Evolutionary conservation across 2,113 vertebrate genomes (phyloP).

Genomic region (Sardina pilchardus): DNA sequence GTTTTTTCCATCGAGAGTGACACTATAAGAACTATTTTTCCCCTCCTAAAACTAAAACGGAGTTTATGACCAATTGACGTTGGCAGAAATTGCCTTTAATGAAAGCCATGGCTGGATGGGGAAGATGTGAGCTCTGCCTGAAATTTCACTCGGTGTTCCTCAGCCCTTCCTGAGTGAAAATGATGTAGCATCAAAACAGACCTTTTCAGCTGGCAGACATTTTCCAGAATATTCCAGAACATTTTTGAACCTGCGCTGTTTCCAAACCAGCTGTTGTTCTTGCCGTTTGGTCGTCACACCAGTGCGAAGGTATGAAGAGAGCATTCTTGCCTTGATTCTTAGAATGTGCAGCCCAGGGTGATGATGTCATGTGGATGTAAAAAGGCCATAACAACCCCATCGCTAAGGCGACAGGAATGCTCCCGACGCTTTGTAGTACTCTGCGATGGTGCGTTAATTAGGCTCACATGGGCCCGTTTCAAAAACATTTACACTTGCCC

Average conservation of each 20-base stretch:
- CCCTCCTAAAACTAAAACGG: neutral
- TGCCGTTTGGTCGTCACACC: neutral
- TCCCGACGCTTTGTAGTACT: neutral
- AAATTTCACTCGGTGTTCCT: neutral
- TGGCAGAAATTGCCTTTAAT: neutral
- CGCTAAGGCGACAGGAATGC: neutral
- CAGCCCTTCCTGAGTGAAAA: neutral
- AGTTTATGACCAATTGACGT: neutral
- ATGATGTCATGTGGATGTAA: neutral
- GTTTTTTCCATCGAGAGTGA: neutral
- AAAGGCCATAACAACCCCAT: neutral
- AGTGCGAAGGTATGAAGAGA: neutral
- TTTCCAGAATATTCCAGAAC: slow-evolving; percentile 6
- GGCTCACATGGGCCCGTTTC: neutral
- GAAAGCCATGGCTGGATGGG: neutral
- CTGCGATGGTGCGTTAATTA: neutral
- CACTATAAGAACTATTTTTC: neutral
- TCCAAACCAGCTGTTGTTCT: slow-evolving; percentile 10
- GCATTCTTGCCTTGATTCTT: neutral
- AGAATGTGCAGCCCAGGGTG: neutral
- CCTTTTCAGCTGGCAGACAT: slow-evolving; percentile 1
- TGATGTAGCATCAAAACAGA: neutral
- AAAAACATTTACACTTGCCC: neutral
- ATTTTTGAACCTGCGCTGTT: neutral
- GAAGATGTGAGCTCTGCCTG: neutral